A percentile compares a stretch with the other conserved stretches of the same genome.
These are phyloP conservation scores for Rhodophaea formosa DNA, from an alignment of 2,888 invertebrate genomes.

Conservation along the genomic window DNA sequence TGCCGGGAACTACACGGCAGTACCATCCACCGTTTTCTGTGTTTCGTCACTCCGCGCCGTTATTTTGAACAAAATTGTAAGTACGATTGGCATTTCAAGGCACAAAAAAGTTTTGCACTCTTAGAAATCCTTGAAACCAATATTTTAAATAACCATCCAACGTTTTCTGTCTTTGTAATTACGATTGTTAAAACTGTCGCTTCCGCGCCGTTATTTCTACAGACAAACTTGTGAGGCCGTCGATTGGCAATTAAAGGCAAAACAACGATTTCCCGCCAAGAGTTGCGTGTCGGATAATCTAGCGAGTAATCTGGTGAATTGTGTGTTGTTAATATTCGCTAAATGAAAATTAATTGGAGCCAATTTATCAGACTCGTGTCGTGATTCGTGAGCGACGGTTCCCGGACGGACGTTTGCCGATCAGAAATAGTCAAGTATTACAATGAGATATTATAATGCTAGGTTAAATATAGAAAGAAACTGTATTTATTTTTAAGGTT, in stretches of 20 bases:
- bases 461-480: no score
- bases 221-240: not conserved
- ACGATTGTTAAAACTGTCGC: slow-evolving; percentile 2
- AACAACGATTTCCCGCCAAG: slow-evolving; percentile 10
- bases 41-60: no score
- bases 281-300: slow-evolving; percentile 13
- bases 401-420: not conserved
- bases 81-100: no score
- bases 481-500: no score
- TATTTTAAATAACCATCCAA: not conserved
- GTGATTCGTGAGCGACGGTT: not conserved
- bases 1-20: no score
- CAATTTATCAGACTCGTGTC: not conserved
- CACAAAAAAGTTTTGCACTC: no score
- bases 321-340: not conserved
- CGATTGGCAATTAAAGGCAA: slow-evolving; percentile 9
- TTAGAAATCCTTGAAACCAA: slow-evolving; percentile 1
- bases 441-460: no score
- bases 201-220: slow-evolving; percentile 8
- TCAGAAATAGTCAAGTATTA: no score
- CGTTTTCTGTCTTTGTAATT: slow-evolving; percentile 11
- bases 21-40: no score
- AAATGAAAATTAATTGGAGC: not conserved
- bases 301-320: slow-evolving; percentile 6
- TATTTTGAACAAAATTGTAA: no score